A percentile compares a stretch with the other conserved stretches of the same genome.
Conservation (phyloP, 2,797 vertebrate species). For the Lagorchestes hirsutus region DNA sequence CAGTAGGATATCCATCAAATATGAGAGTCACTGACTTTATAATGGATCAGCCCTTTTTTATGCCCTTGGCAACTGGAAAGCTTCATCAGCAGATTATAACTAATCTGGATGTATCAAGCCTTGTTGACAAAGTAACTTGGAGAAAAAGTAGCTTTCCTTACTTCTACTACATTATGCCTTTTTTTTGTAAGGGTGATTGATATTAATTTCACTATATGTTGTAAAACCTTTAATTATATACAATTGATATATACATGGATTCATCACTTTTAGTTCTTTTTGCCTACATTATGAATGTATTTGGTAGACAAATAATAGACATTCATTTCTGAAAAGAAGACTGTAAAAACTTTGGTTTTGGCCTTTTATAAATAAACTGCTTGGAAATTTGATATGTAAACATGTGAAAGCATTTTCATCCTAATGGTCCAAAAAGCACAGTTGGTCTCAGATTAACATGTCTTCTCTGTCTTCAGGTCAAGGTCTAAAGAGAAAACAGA, state of each 20-base stretch:
- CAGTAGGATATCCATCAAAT: background rate
- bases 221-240: conserved; percentile 21
- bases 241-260: conserved; percentile 17
- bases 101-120: background rate
- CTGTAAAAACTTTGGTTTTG: conserved; percentile 1
- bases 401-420: conserved; percentile 33
- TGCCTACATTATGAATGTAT: conserved; percentile 1
- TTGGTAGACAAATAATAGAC: conserved; percentile 37
- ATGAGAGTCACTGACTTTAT: background rate
- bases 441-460: conserved; percentile 1
- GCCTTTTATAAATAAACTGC: conserved; percentile 44
- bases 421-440: conserved; percentile 12
- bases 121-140: background rate
- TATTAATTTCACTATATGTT: conserved; percentile 45
- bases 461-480: conserved; percentile 82
- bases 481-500: conserved; percentile 95
- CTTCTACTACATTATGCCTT: background rate
- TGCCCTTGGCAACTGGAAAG: background rate
- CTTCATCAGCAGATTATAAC: background rate
- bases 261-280: conserved; percentile 28
- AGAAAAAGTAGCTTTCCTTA: background rate
- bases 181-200: background rate
- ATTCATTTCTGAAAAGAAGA: conserved; percentile 24
- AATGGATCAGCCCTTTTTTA: background rate
- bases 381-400: conserved; percentile 15